Conservation (phyloP, 2,113 vertebrate species). For the Zosterops lateralis region DNA sequence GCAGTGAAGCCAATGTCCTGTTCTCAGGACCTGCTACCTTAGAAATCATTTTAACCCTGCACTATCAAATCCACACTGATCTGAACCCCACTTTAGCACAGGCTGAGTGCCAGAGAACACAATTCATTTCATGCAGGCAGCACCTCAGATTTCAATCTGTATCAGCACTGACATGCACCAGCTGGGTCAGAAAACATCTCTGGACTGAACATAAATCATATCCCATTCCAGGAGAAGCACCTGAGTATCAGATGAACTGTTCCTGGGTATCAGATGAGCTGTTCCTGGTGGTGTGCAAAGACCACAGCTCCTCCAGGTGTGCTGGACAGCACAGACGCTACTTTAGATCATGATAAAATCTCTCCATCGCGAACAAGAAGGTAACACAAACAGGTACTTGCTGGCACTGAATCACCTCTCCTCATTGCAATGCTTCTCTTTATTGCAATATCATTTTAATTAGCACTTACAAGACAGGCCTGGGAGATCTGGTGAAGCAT, state of each 20-base stretch:
- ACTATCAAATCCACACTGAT: not conserved
- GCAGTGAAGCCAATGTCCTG: too few species aligned
- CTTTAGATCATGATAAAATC: not conserved
- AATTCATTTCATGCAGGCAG: not conserved
- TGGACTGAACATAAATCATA: accelerated
- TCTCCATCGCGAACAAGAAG: not conserved
- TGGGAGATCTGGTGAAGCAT: conserved; percentile 23
- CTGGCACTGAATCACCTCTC: conserved; percentile 19
- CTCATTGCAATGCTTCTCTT: conserved; percentile 13
- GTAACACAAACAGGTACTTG: conserved; percentile 7
- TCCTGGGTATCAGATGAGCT: not conserved
- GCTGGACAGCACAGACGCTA: accelerated
- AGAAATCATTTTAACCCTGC: too few species aligned
- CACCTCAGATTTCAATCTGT: accelerated
- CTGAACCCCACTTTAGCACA: not conserved
- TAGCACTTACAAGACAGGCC: conserved; percentile 39
- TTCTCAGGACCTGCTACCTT: too few species aligned
- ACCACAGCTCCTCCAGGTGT: not conserved
- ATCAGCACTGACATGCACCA: not conserved
- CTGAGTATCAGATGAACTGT: too few species aligned
- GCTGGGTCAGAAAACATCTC: not conserved
- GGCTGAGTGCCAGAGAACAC: not conserved
- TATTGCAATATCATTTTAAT: conserved; percentile 49
- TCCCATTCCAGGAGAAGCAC: not conserved
- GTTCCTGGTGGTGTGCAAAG: not conserved